These are phyloP conservation scores for Ips typographus DNA, from an alignment of 1,140 invertebrate species.

Conservation along the genomic window DNA sequence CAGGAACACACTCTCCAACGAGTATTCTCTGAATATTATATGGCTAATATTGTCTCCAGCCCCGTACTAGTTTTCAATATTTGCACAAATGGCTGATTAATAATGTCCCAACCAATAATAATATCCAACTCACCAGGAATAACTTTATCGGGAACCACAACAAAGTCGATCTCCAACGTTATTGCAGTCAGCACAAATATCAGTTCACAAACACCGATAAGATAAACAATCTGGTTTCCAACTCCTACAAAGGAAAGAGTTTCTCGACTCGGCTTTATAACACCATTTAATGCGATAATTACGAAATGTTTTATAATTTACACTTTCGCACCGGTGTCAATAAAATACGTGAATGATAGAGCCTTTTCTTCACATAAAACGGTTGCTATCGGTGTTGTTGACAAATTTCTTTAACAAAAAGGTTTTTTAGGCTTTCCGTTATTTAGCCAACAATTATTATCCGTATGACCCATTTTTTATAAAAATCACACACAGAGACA, in stretches of 20 bases:
- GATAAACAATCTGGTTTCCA: conserved; percentile 18
- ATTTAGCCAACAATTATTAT: conserved; percentile 21
- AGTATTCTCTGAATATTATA: not conserved
- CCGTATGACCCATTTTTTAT: conserved; percentile 4
- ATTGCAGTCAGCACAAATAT: not conserved
- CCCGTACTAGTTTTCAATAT: conserved; percentile 15
- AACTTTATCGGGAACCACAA: conserved; percentile 7
- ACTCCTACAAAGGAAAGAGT: conserved; percentile 3
- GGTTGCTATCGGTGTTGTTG: conserved; percentile 14
- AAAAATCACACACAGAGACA: not conserved
- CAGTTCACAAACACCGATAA: conserved; percentile 14
- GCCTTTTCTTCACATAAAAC: conserved; percentile 14
- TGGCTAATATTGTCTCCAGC: not conserved
- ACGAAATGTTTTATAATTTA: conserved; percentile 19
- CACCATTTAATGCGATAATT: not conserved
- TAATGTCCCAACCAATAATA: conserved; percentile 31
- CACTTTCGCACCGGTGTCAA: conserved; percentile 18
- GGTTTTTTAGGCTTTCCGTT: conserved; percentile 17
- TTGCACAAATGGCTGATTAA: conserved; percentile 12
- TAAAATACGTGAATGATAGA: conserved; percentile 6
- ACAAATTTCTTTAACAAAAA: not conserved
- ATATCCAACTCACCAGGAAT: conserved; percentile 16
- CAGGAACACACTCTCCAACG: not conserved
- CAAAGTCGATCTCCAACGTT: conserved; percentile 14
- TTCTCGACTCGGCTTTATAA: conserved; percentile 11